These are phyloP conservation scores for Tamias sibiricus DNA, from an alignment of 2,113 vertebrate genomes.

Conservation along the genomic window DNA sequence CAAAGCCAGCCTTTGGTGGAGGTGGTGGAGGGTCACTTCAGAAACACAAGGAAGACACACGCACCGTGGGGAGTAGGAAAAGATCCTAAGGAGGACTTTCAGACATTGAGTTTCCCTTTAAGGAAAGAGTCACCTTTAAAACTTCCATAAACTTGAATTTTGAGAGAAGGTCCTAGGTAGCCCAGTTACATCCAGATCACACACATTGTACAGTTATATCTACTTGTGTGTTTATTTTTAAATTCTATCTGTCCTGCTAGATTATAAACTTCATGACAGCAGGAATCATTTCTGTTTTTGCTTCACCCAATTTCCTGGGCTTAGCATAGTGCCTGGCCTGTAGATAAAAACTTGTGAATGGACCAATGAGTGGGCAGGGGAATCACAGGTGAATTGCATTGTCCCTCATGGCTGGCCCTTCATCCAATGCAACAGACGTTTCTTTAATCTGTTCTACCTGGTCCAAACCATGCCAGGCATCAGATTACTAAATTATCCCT, in stretches of 20 bases:
- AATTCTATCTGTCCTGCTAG: not conserved
- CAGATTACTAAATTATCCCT: not conserved
- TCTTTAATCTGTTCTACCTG: not conserved
- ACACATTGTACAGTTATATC: too few relatives aligned
- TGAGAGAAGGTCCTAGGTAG: not conserved
- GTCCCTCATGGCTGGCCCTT: not conserved
- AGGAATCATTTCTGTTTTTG: not conserved
- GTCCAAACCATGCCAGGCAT: not conserved
- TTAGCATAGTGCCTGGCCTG: not conserved
- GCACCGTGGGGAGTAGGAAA: too few relatives aligned
- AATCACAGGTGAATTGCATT: not conserved
- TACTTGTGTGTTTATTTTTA: not conserved
- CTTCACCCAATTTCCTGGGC: not conserved
- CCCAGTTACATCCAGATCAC: too few relatives aligned
- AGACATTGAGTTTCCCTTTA: too few relatives aligned
- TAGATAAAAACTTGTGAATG: not conserved
- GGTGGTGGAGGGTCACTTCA: not conserved
- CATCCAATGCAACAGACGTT: not conserved
- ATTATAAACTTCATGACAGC: not conserved
- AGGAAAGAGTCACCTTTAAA: not conserved
- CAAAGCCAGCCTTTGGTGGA: not conserved
- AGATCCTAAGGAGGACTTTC: not conserved
- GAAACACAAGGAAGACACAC: too few relatives aligned
- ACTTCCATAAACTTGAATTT: not conserved
- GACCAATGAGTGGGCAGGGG: not conserved